Evolutionary conservation across 2,888 invertebrate species (phyloP).

Genomic region (Scaptomyza polygonia): DNA sequence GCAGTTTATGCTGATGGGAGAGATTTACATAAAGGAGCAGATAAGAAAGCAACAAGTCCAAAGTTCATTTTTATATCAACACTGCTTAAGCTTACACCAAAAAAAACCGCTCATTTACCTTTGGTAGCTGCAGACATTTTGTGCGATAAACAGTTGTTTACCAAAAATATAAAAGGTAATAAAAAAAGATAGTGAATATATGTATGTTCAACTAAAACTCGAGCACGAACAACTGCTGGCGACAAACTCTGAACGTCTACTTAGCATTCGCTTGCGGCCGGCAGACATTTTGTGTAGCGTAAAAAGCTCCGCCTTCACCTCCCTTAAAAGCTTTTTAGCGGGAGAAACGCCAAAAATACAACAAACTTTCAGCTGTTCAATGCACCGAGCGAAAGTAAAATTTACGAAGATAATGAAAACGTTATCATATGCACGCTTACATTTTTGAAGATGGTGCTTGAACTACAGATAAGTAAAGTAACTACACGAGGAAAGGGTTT

Average conservation of each 20-base stretch:
- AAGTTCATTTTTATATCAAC: conserved; percentile 60
- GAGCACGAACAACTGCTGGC: conserved; percentile 17
- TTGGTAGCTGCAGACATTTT: conserved; percentile 82
- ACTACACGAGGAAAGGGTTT: no score
- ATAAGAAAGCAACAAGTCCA: conserved; percentile 66
- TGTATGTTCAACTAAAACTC: not conserved
- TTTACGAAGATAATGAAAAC: not conserved
- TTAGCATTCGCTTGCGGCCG: conserved; percentile 13
- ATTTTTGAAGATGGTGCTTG: not conserved
- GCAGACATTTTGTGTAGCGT: conserved; percentile 53
- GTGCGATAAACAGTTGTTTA: conserved; percentile 7
- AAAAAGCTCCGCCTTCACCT: conserved; percentile 36
- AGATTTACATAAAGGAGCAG: conserved; percentile 26
- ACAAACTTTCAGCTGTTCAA: conserved; percentile 41
- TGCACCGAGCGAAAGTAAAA: conserved; percentile 32
- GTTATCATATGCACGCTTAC: not conserved
- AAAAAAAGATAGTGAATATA: conserved; percentile 2
- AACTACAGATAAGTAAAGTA: no score
- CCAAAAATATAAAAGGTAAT: conserved; percentile 9
- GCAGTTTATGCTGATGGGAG: not conserved
- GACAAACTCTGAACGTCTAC: conserved; percentile 34
- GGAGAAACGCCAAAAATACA: conserved; percentile 22
- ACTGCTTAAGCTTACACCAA: not conserved
- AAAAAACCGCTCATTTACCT: conserved; percentile 43
- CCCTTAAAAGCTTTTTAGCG: conserved; percentile 35